Percentiles rank a stretch among this genome's conserved stretches.
phyloP scores from a whole-genome alignment of 2,113 vertebrate species.

The Pterocles orientalis region DNA sequence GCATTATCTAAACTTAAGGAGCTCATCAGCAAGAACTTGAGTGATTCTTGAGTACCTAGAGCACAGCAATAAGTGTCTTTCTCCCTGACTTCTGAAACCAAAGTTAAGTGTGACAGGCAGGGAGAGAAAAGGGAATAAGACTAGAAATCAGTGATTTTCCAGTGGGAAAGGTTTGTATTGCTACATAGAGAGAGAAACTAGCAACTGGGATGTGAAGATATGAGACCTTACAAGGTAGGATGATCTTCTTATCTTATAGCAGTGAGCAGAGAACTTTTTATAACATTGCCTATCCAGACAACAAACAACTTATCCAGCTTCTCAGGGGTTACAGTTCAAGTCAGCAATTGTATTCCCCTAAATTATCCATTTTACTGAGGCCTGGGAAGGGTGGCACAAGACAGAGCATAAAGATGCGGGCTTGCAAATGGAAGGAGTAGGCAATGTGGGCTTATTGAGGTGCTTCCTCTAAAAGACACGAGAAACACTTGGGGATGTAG shows the following conservation, averaged over 20 bases:
- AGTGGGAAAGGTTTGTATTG: not conserved
- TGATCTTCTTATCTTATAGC: not conserved
- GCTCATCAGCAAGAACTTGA: not conserved
- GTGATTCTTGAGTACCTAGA: not conserved
- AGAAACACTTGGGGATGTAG: not conserved
- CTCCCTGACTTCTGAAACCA: not conserved
- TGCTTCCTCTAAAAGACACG: not conserved
- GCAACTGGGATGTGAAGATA: not conserved
- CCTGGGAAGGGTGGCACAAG: not conserved
- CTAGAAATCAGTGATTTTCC: not conserved
- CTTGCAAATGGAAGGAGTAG: not conserved
- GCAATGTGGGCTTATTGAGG: not conserved
- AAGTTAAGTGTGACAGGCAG: not conserved
- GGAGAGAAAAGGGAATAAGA: not conserved
- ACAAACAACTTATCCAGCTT: not conserved
- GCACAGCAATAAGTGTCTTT: not conserved
- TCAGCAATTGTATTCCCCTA: not conserved
- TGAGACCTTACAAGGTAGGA: not conserved
- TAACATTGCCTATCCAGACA: not conserved
- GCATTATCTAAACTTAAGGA: not conserved
- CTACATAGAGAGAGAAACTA: not conserved
- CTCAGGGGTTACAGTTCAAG: not conserved
- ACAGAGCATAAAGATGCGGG: not conserved
- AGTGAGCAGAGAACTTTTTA: not conserved
- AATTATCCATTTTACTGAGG: not conserved